Base-by-base conservation (phyloP, 2,797 vertebrate species). In the Sebastes vulpes region DNA sequence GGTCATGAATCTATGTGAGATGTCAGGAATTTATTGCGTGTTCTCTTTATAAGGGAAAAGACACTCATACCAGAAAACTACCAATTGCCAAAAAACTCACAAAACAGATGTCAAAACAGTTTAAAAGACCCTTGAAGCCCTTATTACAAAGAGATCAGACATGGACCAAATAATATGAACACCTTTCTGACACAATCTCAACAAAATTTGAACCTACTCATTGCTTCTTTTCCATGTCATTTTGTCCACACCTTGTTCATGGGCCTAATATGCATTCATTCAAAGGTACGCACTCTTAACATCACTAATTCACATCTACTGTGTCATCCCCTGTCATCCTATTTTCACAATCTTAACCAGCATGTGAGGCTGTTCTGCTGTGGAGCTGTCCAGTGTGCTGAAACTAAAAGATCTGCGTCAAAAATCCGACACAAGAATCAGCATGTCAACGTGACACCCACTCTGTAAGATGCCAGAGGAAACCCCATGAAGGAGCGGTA, bases 391-490 rank as follows among this genome's bases (percentile, higher is more conserved):
- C 63, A 32, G 5, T 26, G 48, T 59, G 42, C 58, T 58, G 53
- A 84, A 84, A 81, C 68, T 9, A 66, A 53, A 73, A 78, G 26
- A 60, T 53, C 5, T 60, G 52, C 35, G 54, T 71, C 50, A 74
- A 77, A 58, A 65, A 74, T 63, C 52, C 54, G 46, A 72, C 72
- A 57, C 59, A 21, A 75, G 61, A 83, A 56, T 42, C 53, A 72
- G 61, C 71, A 23, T 71, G 59, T 89, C 79, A 75, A 64, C 9
- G 4, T 72, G 84, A 80, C 75, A 79, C 81, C 65, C 56, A 46
- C 75, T 77, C 52, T 61, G 65, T 65, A 42, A 87, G 89, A 77
- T 50, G 82, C 88, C 65, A 81, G 66, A 87, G 91, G 85, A 93
- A 92, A 88, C 84, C 85, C 85, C 72, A 26, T 1, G 9, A 58